Percentiles rank a stretch among this genome's conserved stretches.
phyloP scores from a whole-genome alignment of 2,888 invertebrate genomes.

The Trachelus troglodyta region DNA sequence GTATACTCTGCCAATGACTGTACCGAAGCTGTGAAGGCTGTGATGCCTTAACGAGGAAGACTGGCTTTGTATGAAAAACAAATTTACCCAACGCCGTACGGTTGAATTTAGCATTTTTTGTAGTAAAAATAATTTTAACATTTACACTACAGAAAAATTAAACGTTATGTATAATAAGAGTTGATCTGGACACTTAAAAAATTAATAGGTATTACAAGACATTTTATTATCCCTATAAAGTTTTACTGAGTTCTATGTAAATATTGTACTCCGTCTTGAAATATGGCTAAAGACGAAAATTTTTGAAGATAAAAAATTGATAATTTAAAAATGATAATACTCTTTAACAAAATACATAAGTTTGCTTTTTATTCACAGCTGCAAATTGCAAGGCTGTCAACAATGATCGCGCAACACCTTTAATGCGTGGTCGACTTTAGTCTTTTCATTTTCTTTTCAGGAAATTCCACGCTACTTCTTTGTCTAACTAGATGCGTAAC shows the following conservation, averaged over 20 bases:
- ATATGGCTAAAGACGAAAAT: not conserved
- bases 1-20: not conserved
- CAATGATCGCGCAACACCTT: not conserved
- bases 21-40: not conserved
- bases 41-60: too few species aligned
- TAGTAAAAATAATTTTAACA: too few species aligned
- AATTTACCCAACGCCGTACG: too few species aligned
- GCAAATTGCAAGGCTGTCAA: not conserved
- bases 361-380: not conserved
- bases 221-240: too few species aligned
- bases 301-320: too few species aligned
- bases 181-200: too few species aligned
- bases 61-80: too few species aligned
- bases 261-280: not conserved
- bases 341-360: not conserved
- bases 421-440: not conserved
- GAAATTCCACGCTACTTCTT: not conserved
- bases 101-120: too few species aligned
- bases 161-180: too few species aligned
- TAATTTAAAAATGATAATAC: not conserved
- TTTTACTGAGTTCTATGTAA: not conserved
- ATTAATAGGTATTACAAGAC: too few species aligned
- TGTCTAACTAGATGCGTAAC: not conserved
- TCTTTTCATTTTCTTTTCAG: not conserved
- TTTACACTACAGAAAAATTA: too few species aligned